Percentiles rank a stretch among this genome's conserved stretches.
Evolutionary conservation across 2,888 invertebrate species (phyloP).

Genomic region (Noctua fimbriata): DNA sequence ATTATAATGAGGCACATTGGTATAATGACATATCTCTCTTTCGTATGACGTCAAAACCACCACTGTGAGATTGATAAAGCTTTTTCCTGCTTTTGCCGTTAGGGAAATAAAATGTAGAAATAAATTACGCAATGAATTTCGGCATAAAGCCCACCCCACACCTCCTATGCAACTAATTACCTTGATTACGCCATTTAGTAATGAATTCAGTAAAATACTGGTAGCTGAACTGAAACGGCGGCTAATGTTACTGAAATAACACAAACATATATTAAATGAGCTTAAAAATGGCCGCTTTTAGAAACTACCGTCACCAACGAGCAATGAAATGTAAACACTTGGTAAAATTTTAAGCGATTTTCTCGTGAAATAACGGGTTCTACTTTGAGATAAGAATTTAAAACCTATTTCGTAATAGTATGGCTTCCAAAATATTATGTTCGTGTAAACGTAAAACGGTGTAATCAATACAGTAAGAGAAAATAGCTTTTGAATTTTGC

Average conservation of each 20-base stretch:
- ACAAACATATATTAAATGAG: background rate
- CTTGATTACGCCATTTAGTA: background rate
- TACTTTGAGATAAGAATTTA: background rate
- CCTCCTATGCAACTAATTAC: background rate
- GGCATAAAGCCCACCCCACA: background rate
- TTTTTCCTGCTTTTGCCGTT: constrained; percentile 5
- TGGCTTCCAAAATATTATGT: background rate
- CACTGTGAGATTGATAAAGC: background rate
- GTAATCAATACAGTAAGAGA: background rate
- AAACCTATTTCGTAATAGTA: background rate
- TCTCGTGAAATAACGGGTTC: background rate
- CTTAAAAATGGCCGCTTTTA: background rate
- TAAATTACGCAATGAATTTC: background rate
- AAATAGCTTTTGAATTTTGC: background rate
- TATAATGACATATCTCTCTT: background rate
- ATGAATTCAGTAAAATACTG: constrained; percentile 1
- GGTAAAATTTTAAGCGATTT: background rate
- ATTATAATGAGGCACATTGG: background rate
- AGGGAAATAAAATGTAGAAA: background rate
- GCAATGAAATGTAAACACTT: background rate
- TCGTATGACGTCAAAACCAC: constrained; percentile 4
- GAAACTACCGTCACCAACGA: background rate
- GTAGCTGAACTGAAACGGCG: background rate
- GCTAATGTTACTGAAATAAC: constrained; percentile 5
- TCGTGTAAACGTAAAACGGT: background rate